Evolutionary conservation across 2,113 vertebrate genomes (phyloP).

Genomic region (Crotalus horridus): DNA sequence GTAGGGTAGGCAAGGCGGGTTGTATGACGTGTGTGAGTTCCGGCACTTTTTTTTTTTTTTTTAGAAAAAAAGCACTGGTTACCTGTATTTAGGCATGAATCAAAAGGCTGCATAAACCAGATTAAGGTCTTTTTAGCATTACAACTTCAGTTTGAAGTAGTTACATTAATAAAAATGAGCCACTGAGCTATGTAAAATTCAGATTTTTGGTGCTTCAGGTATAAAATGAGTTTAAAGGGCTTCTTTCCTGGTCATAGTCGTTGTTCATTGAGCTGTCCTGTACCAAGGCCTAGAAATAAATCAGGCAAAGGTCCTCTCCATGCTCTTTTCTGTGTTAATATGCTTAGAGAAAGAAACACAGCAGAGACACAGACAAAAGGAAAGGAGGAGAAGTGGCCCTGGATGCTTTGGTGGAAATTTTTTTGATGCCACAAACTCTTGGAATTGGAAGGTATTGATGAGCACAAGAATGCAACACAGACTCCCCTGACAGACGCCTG

Average conservation of each 20-base stretch:
- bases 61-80: too few species aligned
- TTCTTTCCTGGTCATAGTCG: background rate
- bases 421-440: background rate
- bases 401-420: background rate
- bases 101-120: background rate
- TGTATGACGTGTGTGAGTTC: too few species aligned
- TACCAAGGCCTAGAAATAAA: background rate
- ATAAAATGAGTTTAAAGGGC: background rate
- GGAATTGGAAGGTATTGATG: background rate
- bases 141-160: background rate
- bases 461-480: background rate
- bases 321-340: background rate
- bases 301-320: background rate
- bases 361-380: background rate
- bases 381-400: background rate
- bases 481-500: background rate
- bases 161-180: background rate
- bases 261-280: background rate
- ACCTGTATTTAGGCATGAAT: background rate
- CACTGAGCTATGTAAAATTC: background rate
- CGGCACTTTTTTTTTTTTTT: too few species aligned
- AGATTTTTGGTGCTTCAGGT: background rate
- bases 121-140: background rate
- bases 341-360: background rate
- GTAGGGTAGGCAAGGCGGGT: too few species aligned